These are phyloP conservation scores for Ptilodon capucinus DNA, from an alignment of 2,888 invertebrate species.

Conservation along the genomic window DNA sequence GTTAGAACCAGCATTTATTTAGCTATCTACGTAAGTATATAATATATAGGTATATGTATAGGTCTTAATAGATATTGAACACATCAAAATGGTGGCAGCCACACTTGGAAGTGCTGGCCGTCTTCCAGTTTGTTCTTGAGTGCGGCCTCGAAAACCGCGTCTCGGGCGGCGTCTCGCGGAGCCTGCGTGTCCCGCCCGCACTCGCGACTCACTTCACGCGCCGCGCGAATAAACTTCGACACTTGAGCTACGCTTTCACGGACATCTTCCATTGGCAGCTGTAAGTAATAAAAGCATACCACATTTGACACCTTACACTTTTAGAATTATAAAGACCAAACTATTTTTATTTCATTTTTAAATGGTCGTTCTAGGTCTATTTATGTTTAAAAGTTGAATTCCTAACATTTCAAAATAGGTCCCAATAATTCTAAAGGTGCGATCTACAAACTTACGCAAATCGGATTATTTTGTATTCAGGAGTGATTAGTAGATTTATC, in stretches of 20 bases:
- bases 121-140: constrained; percentile 81
- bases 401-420: too few species aligned
- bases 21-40: constrained; percentile 6
- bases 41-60: neutral
- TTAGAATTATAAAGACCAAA: too few species aligned
- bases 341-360: too few species aligned
- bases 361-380: too few species aligned
- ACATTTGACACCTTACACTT: too few species aligned
- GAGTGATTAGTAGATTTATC: too few species aligned
- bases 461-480: too few species aligned
- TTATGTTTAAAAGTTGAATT: too few species aligned
- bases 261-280: constrained; percentile 67
- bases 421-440: too few species aligned
- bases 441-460: too few species aligned
- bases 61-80: constrained; percentile 46
- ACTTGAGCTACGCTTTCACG: constrained; percentile 75
- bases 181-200: constrained; percentile 56
- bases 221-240: constrained; percentile 65
- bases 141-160: constrained; percentile 71
- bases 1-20: constrained; percentile 37
- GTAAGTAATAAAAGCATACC: too few species aligned
- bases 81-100: constrained; percentile 81
- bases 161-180: constrained; percentile 67
- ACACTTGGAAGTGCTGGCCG: constrained; percentile 78
- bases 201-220: constrained; percentile 69